A percentile compares a stretch with the other conserved stretches of the same genome.
Conservation (phyloP, 1,140 invertebrate species). For the Adelges cooleyi region DNA sequence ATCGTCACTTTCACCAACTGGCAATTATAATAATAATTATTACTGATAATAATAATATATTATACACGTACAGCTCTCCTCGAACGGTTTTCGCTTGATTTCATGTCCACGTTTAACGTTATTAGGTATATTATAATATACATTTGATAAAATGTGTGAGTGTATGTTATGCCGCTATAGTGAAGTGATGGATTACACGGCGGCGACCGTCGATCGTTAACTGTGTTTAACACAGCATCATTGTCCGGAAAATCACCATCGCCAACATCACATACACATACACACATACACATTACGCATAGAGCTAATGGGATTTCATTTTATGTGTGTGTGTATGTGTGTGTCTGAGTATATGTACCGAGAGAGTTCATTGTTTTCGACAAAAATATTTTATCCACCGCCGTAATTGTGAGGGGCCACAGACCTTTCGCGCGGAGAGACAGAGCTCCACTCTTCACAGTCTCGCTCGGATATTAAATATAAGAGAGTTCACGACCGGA, state of each 20-base stretch:
- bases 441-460: not conserved
- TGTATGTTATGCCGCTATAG: not conserved
- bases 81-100: too few species aligned
- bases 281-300: too few species aligned
- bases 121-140: too few species aligned
- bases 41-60: too few species aligned
- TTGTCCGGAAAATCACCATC: not conserved
- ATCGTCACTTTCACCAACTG: too few species aligned
- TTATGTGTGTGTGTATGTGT: not conserved
- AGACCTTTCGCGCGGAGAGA: not conserved
- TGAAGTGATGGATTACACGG: not conserved
- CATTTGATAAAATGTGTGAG: too few species aligned
- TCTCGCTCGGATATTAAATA: too few species aligned
- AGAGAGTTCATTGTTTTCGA: constrained; percentile 10
- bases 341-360: not conserved
- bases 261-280: too few species aligned
- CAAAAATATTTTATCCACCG: not conserved
- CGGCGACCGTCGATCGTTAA: not conserved
- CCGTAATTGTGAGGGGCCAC: not conserved
- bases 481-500: not conserved
- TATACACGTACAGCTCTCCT: too few species aligned
- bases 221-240: not conserved
- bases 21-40: too few species aligned
- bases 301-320: constrained; percentile 4
- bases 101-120: too few species aligned